Percentiles rank a stretch among this genome's conserved stretches.
These are phyloP conservation scores for Osedax fenrisi DNA, from an alignment of 2,888 invertebrate genomes.

Conservation along the genomic window DNA sequence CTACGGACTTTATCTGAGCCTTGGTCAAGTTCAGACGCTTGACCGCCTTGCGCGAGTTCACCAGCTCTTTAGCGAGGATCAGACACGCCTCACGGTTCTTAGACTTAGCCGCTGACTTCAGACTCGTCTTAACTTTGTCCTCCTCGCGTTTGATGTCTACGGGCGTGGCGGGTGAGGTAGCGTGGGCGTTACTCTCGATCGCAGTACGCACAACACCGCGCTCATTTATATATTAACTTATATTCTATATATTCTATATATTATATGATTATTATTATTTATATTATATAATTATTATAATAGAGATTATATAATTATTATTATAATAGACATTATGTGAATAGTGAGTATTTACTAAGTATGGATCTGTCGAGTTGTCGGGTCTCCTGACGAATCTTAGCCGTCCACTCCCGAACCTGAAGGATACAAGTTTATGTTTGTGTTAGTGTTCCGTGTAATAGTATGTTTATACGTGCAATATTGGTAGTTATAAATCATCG, in stretches of 20 bases:
- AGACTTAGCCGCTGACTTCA: conserved; percentile 89
- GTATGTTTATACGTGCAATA: no score
- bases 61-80: conserved; percentile 81
- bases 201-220: no score
- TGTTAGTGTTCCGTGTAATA: no score
- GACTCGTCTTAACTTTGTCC: conserved; percentile 79
- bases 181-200: no score
- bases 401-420: neutral
- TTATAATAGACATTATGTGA: neutral
- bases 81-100: conserved; percentile 83
- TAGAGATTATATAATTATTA: neutral
- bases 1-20: conserved; percentile 89
- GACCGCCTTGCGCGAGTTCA: conserved; percentile 73
- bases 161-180: neutral
- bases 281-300: neutral
- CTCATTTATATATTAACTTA: neutral
- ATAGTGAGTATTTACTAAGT: no score
- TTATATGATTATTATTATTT: neutral
- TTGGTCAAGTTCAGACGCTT: conserved; percentile 82
- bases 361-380: neutral
- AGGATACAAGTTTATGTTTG: no score
- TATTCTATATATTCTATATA: neutral
- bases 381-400: neutral
- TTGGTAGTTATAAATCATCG: no score
- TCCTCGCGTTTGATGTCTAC: conserved; percentile 86